phyloP scores from a whole-genome alignment of 2,113 vertebrate genomes.

The Orthonyx spaldingii region DNA sequence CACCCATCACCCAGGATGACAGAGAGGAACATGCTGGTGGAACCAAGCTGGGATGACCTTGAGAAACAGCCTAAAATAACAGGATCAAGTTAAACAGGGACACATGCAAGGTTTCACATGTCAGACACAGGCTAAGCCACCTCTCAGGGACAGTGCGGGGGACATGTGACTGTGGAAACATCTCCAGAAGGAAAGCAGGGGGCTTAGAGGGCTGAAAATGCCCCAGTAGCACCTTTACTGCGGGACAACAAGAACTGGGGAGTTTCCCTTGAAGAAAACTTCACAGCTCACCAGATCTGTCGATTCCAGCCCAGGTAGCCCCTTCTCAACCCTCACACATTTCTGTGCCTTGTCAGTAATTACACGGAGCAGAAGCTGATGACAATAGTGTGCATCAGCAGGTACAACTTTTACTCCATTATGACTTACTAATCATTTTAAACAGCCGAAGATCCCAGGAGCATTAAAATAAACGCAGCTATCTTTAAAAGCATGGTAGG shows the following conservation, averaged over 20 bases:
- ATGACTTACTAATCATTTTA: neutral
- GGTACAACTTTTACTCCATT: neutral
- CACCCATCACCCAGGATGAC: fast-evolving
- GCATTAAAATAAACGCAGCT: neutral
- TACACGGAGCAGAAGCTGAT: neutral
- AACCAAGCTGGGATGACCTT: neutral
- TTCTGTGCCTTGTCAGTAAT: fast-evolving
- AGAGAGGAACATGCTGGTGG: fast-evolving
- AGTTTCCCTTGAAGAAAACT: neutral
- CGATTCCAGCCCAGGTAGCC: neutral
- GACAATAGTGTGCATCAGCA: neutral
- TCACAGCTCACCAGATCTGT: neutral
- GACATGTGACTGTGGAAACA: neutral
- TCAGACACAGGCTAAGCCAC: neutral
- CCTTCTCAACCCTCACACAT: neutral
- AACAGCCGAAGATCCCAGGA: neutral
- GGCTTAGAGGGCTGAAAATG: neutral
- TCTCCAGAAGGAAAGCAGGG: neutral
- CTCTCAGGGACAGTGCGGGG: neutral
- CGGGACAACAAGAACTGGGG: neutral
- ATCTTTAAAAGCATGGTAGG: neutral
- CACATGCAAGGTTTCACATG: neutral
- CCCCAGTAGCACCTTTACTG: neutral
- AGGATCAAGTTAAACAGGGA: neutral
- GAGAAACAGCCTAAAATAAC: neutral